phyloP scores from a whole-genome alignment of 2,797 vertebrate species.

The Rhynchotus rufescens region DNA sequence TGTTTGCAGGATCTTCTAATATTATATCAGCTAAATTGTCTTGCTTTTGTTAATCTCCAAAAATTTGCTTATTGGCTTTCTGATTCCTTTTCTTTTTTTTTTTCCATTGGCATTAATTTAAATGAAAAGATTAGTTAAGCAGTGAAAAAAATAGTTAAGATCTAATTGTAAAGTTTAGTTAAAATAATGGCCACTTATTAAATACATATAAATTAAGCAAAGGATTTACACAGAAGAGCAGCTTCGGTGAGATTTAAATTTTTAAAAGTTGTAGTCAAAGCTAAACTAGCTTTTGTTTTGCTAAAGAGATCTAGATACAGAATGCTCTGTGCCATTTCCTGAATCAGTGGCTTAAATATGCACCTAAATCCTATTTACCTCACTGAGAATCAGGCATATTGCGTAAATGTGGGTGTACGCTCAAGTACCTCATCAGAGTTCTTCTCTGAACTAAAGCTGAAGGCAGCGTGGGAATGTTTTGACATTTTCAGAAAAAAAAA shows the following conservation, averaged over 20 bases:
- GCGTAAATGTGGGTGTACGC: neutral
- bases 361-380: neutral
- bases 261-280: neutral
- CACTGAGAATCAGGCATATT: neutral
- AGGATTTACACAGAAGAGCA: neutral
- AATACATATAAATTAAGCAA: neutral
- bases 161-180: neutral
- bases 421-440: neutral
- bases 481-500: neutral
- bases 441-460: neutral
- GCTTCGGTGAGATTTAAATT: neutral
- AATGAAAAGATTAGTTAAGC: neutral
- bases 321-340: neutral
- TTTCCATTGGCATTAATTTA: neutral
- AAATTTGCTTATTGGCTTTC: neutral
- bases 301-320: neutral
- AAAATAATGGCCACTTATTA: neutral
- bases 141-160: neutral
- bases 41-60: slow-evolving; percentile 1
- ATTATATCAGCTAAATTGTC: neutral
- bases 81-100: neutral
- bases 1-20: neutral
- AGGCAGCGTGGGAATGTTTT: neutral
- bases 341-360: neutral
- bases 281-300: neutral